Conservation (phyloP, 2,113 vertebrate genomes). For the Oryzias curvinotus region DNA sequence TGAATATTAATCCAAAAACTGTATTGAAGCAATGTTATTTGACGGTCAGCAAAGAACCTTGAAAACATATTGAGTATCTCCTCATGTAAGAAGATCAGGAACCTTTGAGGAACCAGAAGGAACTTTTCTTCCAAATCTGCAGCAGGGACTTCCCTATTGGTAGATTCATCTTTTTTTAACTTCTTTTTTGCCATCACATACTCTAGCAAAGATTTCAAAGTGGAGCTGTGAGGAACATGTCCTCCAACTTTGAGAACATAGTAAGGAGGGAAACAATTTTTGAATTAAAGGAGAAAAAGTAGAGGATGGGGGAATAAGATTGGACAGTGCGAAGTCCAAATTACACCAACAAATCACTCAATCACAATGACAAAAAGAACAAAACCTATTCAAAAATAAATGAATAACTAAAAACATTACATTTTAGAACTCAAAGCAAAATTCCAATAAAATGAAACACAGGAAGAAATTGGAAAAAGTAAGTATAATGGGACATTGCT, state of each 20-base stretch:
- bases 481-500: no score
- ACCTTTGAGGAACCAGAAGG: slow-evolving; percentile 11
- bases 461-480: no score
- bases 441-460: no score
- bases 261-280: background rate
- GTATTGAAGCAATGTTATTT: slow-evolving; percentile 19
- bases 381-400: no score
- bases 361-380: no score
- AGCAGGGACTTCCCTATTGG: slow-evolving; percentile 22
- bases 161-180: slow-evolving; percentile 36
- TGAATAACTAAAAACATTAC: no score
- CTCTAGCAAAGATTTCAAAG: slow-evolving; percentile 46
- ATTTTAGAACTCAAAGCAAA: no score
- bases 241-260: slow-evolving; percentile 25
- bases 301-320: background rate
- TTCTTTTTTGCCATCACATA: slow-evolving; percentile 61
- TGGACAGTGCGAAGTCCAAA: background rate
- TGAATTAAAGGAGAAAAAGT: background rate
- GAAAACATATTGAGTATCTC: slow-evolving; percentile 12
- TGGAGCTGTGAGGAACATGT: slow-evolving; percentile 23
- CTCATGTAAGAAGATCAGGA: no score
- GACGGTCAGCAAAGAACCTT: slow-evolving; percentile 38
- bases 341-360: no score
- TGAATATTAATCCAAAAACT: slow-evolving; percentile 4
- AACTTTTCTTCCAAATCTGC: slow-evolving; percentile 26